Base-by-base conservation (phyloP, 2,797 vertebrate genomes). In the Spizella passerina region DNA sequence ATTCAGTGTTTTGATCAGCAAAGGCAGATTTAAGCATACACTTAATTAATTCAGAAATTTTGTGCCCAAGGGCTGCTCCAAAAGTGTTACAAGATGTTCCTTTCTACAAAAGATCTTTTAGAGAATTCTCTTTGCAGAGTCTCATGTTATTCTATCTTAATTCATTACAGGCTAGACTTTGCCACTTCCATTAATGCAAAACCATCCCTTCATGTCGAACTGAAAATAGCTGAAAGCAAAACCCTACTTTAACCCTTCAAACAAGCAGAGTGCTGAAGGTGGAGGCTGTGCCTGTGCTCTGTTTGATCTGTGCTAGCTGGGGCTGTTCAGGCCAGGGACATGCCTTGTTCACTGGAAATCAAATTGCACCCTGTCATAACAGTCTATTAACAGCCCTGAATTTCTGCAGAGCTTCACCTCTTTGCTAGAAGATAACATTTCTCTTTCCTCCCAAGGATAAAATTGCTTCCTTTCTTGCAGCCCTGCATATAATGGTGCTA, bases 401-500 rank as follows among this genome's bases (percentile, higher is more conserved):
- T 91, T 94, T 94, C 94, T 96, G 93, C 88, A 95, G 82, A 92
- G 85, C 77, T 82, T 68, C 34, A 88, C 86, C 71, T 86, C 72
- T 91, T 86, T 41, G 71, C 78, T 34, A 38, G 78, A 50, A 96
- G 95, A 96, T 95, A 96, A 96, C 88, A 95, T 96, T 94, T 95
- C 71, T 88, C 96, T 49, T 92, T 94, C 93, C 93, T 96, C 95
- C 75, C 83, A 91, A 95, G 94, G 95, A 94, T 93, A 94, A 96
- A 96, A 93, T 53, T 79, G 86, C 94, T 97, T 95, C 87, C 96
- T 97, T 89, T 93, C 90, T 82, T 84, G 92, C 84, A 95, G 94
- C 6, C 1, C 38, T 64, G 71, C 41, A 30, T 77, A 90, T 82
- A 96, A 52, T 72, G 92, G 91, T 88, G 86, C 81, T 78, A 76